Conservation (phyloP, 2,888 invertebrate species). For the Rhodophaea formosa region DNA sequence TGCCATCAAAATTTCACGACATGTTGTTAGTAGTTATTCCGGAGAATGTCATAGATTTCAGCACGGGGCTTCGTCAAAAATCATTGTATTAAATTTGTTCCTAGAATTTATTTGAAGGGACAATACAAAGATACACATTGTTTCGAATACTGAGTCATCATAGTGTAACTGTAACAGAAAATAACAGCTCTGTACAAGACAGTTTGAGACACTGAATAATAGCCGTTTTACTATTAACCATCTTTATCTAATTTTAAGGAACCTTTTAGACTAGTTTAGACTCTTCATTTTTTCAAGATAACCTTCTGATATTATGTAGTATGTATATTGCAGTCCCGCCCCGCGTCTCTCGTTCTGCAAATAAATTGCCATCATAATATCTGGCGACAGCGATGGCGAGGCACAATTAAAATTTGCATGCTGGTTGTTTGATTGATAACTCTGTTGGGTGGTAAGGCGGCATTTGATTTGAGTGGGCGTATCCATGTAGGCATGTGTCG, state of each 20-base stretch:
- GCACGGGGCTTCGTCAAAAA: too few species aligned
- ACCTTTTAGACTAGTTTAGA: neutral
- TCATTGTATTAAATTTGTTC: too few species aligned
- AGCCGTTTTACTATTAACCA: neutral
- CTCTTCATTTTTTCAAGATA: neutral
- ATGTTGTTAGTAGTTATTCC: too few species aligned
- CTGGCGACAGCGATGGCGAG: slow-evolving; percentile 53
- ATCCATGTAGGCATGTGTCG: slow-evolving; percentile 23
- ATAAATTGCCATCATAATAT: slow-evolving; percentile 70
- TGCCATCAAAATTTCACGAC: too few species aligned
- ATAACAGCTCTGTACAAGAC: neutral
- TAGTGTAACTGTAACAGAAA: neutral
- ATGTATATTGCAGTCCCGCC: slow-evolving; percentile 37
- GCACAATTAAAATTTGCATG: slow-evolving; percentile 78
- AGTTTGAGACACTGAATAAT: too few species aligned
- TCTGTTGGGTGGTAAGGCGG: slow-evolving; percentile 63
- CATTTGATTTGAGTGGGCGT: slow-evolving; percentile 54
- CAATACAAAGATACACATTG: neutral
- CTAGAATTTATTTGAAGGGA: too few species aligned
- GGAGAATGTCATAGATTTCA: too few species aligned
- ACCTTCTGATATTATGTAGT: neutral
- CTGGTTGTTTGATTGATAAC: slow-evolving; percentile 72
- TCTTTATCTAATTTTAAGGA: neutral
- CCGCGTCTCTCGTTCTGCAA: slow-evolving; percentile 42
- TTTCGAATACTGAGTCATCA: neutral